Base-by-base conservation (phyloP, 2,113 vertebrate genomes). In the Capreolus pygargus region DNA sequence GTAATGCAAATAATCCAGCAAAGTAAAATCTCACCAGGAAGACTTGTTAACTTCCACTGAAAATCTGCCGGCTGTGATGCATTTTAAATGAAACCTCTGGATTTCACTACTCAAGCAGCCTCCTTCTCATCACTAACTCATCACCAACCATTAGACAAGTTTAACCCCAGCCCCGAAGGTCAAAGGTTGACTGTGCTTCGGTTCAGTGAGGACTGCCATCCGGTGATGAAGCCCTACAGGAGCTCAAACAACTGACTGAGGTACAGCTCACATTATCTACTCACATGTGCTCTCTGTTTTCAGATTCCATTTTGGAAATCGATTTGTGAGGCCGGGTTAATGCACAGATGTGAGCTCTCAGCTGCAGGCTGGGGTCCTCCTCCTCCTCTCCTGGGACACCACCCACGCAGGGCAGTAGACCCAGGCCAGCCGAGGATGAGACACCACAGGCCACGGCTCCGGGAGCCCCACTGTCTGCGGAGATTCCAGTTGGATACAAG, bases 171-270 rank as follows among this genome's bases (percentile, higher is more conserved):
- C 45, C 15, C 36, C 4, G 43, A 5, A 55, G 47, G 25, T 14
- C 2, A 12, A 67, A 57, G n/a, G 10, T 7, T 17, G 27, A 21
- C 23, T 25, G 16, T 3, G 64, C n/a, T 36, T 21, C 0, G n/a
- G 17, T 6, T 70, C 67, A 10, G 1, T 36, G 67, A 70, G 67
- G 81, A n/a, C 43, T 1, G 6, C 33, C 79, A 17, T 33, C 21
- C 16, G 10, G 23, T 0, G 12, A 6, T 4, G 28, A 67, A 10
- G 25, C 4, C 60, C 58, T 1, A 1, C 6, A 5, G 21, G 27
- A 3, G 8, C 3, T n/a, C 1, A 5, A 11, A 47, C 1, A 1
- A 3, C 19, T 5, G 17, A 19, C 7, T 13, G 23, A 39, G 12
- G 3, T 84, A 25, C 70, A 6, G 50, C n/a, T 6, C 28, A 3